These are phyloP conservation scores for Drosophila pandora DNA, from an alignment of 1,140 invertebrate genomes.

Conservation along the genomic window DNA sequence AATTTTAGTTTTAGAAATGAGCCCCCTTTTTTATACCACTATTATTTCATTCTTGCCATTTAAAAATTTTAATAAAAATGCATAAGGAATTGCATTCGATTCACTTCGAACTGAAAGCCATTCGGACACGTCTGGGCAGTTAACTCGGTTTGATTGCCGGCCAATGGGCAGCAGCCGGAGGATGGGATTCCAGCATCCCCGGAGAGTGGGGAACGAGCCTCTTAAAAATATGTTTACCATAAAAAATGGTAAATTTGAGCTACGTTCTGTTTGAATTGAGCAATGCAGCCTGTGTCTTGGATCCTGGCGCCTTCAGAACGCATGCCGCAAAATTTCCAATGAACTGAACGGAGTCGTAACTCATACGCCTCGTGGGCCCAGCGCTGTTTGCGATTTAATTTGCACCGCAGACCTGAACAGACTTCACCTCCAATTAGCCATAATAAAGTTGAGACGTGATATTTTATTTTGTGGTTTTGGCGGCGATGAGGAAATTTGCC, in stretches of 20 bases:
- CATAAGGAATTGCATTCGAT: conserved; percentile 30
- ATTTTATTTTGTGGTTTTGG: conserved; percentile 63
- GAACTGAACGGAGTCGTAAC: conserved; percentile 69
- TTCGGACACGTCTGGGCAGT: conserved; percentile 65
- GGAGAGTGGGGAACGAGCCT: not conserved
- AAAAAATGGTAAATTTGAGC: conserved; percentile 77
- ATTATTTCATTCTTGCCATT: conserved; percentile 24
- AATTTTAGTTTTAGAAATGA: not conserved
- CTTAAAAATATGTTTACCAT: conserved; percentile 62
- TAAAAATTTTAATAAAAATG: conserved; percentile 47
- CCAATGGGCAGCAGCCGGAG: conserved; percentile 55
- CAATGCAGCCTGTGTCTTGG: conserved; percentile 15
- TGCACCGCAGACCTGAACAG: conserved; percentile 34
- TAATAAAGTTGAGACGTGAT: conserved; percentile 82
- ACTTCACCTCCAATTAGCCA: conserved; percentile 71
- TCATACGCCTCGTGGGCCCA: conserved; percentile 68
- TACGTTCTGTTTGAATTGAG: conserved; percentile 67
- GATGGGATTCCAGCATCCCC: too few relatives aligned
- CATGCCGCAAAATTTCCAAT: conserved; percentile 49
- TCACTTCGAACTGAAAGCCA: not conserved
- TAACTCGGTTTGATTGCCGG: conserved; percentile 59
- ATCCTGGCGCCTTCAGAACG: conserved; percentile 60
- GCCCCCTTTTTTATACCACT: not conserved
- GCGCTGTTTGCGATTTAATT: conserved; percentile 48
- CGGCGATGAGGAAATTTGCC: conserved; percentile 64